These are phyloP conservation scores for Cephus rjabovi DNA, from an alignment of 2,888 invertebrate species.

Conservation along the genomic window DNA sequence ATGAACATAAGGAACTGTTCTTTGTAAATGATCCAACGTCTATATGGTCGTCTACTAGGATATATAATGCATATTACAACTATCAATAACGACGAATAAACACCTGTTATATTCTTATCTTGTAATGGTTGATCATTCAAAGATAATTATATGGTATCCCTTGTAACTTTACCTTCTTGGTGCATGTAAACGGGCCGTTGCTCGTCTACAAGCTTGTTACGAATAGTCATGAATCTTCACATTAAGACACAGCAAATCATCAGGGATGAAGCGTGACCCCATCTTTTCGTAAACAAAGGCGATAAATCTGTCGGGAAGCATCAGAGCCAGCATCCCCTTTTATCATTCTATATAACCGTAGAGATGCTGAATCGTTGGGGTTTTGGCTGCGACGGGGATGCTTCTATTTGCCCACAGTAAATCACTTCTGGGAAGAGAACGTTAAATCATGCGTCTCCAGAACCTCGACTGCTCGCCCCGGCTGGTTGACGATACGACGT, in stretches of 20 bases:
- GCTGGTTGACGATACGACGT: constrained; percentile 19
- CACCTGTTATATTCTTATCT: background rate
- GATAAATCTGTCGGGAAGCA: background rate
- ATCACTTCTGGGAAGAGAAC: constrained; percentile 15
- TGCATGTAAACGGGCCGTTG: too few relatives aligned
- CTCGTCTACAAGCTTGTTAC: background rate
- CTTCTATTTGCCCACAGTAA: constrained; percentile 16
- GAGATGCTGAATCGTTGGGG: background rate
- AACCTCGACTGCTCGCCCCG: constrained; percentile 25
- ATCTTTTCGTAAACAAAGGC: background rate
- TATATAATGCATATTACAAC: too few relatives aligned
- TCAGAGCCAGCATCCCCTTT: background rate
- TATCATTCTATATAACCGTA: background rate
- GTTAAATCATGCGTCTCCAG: background rate
- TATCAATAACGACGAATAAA: background rate
- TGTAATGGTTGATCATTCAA: background rate
- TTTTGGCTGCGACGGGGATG: background rate
- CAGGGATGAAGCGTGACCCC: background rate
- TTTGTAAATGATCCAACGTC: background rate
- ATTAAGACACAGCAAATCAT: background rate
- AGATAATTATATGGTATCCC: background rate
- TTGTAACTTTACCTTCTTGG: too few relatives aligned
- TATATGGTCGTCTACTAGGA: background rate
- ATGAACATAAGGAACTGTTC: background rate
- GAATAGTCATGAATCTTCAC: background rate